Evolutionary conservation across 1,140 invertebrate genomes (phyloP), one percentile per base, ranked within the genome.

Genomic region (Galendromus occidentalis): DNA sequence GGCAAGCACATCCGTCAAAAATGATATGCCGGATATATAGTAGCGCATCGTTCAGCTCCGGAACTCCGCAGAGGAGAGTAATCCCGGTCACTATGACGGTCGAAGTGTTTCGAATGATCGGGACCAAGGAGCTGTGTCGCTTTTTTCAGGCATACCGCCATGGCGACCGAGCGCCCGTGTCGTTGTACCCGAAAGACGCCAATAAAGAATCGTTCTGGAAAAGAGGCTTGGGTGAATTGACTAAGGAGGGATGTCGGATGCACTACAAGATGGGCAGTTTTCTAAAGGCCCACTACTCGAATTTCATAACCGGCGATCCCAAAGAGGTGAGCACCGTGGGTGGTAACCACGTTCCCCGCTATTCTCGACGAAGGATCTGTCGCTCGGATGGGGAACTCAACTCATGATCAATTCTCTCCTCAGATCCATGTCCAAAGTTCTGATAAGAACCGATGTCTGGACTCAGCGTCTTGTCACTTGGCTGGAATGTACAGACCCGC

Each of bases 191-290:
- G 2, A 59, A 59, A 22, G 51, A 59, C 51, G 17, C 22, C 25
- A 59, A 59, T 22, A 59, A 59, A 17, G 51, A 17, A 14, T 59
- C 51, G 14, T 59, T 59, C 51, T 59, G 51, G 51, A 59, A 33
- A 9, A 25, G 51, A 20, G 51, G 51, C 17, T 33, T 59, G 2
- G 51, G 51, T 59, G 51, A 59, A 25, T 22, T 59, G 33, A 59
- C 51, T 22, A 59, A 59, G 33, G 51, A 59, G 22, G 51, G 51
- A 25, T 59, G 51, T 33, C 51, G 51, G 25, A 59, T 59, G 51
- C 51, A 59, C 22, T 59, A 59, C 51, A 59, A 59, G 51, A 25
- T 59, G 25, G 51, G 51, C 12, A 9, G 25, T 22, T 59, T 29
- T 9, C 51, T 59, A 14, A 25, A 33, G 5, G 51, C 51, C 14